Evolutionary conservation across 2,113 vertebrate genomes (phyloP).

Genomic region (Thymallus thymallus): DNA sequence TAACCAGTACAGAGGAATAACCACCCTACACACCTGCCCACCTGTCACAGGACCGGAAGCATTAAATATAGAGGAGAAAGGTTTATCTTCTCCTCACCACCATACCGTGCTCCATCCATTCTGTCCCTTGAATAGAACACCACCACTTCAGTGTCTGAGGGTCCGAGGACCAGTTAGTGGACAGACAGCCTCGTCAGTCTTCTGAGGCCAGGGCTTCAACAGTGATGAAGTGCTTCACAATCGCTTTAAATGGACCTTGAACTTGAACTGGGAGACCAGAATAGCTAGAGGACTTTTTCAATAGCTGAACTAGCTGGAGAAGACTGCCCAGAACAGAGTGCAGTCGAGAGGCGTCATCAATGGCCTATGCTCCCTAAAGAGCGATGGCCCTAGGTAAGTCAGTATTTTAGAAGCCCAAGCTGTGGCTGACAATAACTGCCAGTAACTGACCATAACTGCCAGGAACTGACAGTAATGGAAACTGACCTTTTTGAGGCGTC

Average conservation of each 20-base stretch:
- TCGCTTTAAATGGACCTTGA: neutral
- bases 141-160: constrained; percentile 28
- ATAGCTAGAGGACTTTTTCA: neutral
- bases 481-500: constrained; percentile 94
- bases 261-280: neutral
- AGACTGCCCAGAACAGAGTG: no score
- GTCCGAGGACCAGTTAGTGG: constrained; percentile 11
- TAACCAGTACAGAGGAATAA: constrained; percentile 40
- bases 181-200: constrained; percentile 6
- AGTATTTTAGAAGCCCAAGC: no score
- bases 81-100: constrained; percentile 39
- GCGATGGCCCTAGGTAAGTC: no score
- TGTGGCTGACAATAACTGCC: no score
- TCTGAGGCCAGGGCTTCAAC: neutral
- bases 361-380: no score
- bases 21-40: no score
- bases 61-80: constrained; percentile 58
- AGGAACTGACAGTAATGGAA: neutral
- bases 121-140: constrained; percentile 35
- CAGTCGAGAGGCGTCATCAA: no score
- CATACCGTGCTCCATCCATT: constrained; percentile 30
- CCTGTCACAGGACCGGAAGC: constrained; percentile 28
- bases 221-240: constrained; percentile 19
- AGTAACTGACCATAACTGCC: no score
- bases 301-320: neutral